Conservation (phyloP, 2,113 vertebrate genomes). For the Xenotilapia leptura region DNA sequence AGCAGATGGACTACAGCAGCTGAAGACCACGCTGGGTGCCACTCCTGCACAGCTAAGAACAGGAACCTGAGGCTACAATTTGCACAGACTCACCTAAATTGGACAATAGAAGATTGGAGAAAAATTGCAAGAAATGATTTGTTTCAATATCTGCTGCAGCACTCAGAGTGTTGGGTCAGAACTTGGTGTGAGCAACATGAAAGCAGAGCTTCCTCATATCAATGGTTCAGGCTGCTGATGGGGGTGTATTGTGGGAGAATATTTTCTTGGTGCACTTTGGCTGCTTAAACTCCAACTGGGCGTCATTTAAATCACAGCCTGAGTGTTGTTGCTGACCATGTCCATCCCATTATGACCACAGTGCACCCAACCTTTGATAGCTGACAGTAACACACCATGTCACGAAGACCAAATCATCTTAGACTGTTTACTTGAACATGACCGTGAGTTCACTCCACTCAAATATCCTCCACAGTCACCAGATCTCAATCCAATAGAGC, state of each 20-base stretch:
- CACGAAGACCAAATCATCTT: neutral
- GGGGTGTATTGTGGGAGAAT: neutral
- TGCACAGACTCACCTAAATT: neutral
- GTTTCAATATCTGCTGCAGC: neutral
- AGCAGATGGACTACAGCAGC: neutral
- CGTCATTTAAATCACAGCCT: neutral
- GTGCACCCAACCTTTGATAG: neutral
- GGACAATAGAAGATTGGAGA: neutral
- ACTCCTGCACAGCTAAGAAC: neutral
- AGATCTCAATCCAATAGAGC: neutral
- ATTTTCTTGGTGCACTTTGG: neutral
- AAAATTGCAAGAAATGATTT: accelerated
- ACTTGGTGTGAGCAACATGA: neutral
- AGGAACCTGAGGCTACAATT: neutral
- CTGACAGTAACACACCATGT: neutral
- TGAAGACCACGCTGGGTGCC: neutral
- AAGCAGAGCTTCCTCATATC: neutral
- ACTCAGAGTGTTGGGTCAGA: neutral
- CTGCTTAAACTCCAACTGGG: neutral
- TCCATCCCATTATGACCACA: neutral
- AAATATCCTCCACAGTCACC: neutral
- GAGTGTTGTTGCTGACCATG: neutral
- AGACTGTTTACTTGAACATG: neutral
- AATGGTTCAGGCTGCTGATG: neutral
- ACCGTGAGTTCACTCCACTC: neutral